A percentile compares a stretch with the other conserved stretches of the same genome.
These are phyloP conservation scores for Desoria tigrina DNA, from an alignment of 2,888 invertebrate species.

Conservation along the genomic window DNA sequence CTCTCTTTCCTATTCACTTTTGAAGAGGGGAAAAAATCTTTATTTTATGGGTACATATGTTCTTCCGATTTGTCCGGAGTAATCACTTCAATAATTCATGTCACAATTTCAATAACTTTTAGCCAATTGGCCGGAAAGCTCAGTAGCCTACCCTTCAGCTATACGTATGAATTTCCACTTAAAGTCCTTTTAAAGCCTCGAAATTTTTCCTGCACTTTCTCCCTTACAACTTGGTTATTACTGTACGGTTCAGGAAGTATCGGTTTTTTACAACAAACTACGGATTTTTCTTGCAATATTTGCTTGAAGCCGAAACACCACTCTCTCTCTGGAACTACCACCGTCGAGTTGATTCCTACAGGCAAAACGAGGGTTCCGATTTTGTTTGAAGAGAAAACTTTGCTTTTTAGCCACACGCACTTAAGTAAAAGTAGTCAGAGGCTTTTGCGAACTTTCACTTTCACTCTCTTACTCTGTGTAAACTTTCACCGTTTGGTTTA, in stretches of 20 bases:
- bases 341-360: too few species aligned
- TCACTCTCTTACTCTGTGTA: background rate
- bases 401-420: slow-evolving; percentile 22
- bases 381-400: slow-evolving; percentile 10
- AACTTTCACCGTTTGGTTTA: slow-evolving; percentile 15
- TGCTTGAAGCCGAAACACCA: too few species aligned
- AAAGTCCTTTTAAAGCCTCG: slow-evolving; percentile 15
- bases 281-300: too few species aligned
- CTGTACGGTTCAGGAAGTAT: too few species aligned
- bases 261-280: too few species aligned
- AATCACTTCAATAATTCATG: slow-evolving; percentile 23
- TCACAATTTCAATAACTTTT: slow-evolving; percentile 18
- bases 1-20: slow-evolving; percentile 2
- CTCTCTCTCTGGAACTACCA: too few species aligned
- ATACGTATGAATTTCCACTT: background rate
- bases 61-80: slow-evolving; percentile 9
- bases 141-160: too few species aligned
- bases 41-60: slow-evolving; percentile 19
- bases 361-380: too few species aligned
- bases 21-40: background rate
- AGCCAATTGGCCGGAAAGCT: background rate
- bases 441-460: slow-evolving; percentile 14
- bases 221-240: too few species aligned
- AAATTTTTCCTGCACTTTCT: too few species aligned
- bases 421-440: slow-evolving; percentile 15